Conservation (phyloP, 2,797 vertebrate species). For the Sarcoramphus papa region DNA sequence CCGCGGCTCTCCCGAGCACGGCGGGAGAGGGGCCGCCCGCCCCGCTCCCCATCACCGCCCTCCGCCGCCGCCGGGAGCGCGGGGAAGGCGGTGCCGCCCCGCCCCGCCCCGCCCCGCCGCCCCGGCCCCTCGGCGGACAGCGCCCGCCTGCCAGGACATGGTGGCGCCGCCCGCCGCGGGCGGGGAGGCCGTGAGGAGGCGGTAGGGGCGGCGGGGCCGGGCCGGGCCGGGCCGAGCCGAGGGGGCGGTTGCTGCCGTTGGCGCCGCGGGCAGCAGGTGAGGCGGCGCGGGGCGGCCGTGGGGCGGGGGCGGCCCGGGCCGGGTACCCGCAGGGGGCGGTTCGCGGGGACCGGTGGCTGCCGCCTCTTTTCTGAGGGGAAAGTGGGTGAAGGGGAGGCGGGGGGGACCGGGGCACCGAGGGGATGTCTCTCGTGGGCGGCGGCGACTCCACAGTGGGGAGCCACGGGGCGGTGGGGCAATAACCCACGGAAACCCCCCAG, state of each 20-base stretch:
- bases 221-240: not conserved
- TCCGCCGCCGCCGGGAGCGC: not conserved
- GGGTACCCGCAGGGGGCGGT: not conserved
- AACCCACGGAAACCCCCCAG: accelerated
- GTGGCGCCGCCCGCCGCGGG: not conserved
- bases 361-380: not conserved
- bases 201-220: not conserved
- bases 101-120: not conserved
- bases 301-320: not conserved
- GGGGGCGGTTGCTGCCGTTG: not conserved
- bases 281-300: not conserved
- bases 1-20: not conserved
- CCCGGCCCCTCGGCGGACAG: not conserved
- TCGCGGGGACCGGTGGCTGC: not conserved
- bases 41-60: not conserved
- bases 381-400: not conserved
- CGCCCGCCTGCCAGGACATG: not conserved
- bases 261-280: not conserved
- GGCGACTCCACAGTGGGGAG: not conserved
- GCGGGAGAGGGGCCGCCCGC: not conserved
- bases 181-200: not conserved
- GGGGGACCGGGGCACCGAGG: not conserved
- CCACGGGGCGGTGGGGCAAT: no score
- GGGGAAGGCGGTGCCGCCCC: not conserved
- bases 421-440: not conserved